Conservation (phyloP, 1,140 invertebrate genomes). For the Saxidomus purpurata region DNA sequence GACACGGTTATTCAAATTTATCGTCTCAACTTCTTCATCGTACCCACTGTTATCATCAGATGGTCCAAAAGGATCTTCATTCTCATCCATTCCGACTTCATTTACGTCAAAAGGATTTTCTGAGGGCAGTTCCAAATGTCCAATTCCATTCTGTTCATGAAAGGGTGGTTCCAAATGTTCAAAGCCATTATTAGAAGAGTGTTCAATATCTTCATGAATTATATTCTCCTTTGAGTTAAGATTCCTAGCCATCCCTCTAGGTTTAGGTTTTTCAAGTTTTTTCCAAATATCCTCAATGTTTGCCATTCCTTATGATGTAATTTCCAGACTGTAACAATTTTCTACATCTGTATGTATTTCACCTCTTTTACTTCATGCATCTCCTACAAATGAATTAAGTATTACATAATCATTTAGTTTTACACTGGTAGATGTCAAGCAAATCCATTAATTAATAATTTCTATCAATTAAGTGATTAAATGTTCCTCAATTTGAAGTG, state of each 20-base stretch:
- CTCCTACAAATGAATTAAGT: too few relatives aligned
- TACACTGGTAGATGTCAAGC: too few relatives aligned
- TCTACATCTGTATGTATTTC: too few relatives aligned
- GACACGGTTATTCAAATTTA: neutral
- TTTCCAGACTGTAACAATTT: too few relatives aligned
- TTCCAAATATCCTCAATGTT: constrained; percentile 60
- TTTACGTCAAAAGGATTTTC: neutral
- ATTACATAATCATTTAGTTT: too few relatives aligned
- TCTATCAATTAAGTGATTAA: too few relatives aligned
- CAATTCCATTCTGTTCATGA: neutral
- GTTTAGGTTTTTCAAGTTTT: constrained; percentile 31
- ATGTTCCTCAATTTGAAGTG: too few relatives aligned
- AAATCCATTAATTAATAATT: too few relatives aligned
- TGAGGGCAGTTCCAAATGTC: neutral
- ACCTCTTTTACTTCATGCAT: too few relatives aligned
- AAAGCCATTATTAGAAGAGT: neutral
- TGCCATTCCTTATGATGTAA: constrained; percentile 2
- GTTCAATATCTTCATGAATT: constrained; percentile 27
- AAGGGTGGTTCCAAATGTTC: neutral
- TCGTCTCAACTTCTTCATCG: constrained; percentile 21
- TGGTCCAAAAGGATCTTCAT: constrained; percentile 47
- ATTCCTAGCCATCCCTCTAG: neutral
- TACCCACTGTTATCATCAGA: neutral
- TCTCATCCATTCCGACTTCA: neutral
- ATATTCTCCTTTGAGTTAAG: neutral